Evolutionary conservation across 2,888 invertebrate species (phyloP).

Genomic region (Synergus itoensis): DNA sequence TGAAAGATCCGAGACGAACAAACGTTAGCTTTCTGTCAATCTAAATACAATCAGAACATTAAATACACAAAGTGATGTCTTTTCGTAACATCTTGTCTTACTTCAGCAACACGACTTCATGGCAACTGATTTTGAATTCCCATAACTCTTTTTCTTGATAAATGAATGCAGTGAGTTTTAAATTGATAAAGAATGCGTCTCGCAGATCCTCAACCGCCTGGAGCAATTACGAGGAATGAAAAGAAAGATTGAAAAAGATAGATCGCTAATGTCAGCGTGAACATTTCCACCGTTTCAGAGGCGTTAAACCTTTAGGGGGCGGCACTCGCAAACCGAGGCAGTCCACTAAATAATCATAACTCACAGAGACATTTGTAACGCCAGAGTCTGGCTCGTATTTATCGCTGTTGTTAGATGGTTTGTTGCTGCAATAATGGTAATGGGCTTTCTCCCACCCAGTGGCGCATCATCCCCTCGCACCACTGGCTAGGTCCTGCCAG

Average conservation of each 20-base stretch:
- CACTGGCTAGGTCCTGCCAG: slow-evolving; percentile 65
- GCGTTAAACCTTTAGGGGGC: slow-evolving; percentile 13
- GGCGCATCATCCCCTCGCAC: slow-evolving; percentile 48
- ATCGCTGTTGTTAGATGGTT: slow-evolving; percentile 77
- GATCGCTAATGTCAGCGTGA: slow-evolving; percentile 32
- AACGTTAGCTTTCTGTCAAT: not conserved
- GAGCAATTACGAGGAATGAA: slow-evolving; percentile 31
- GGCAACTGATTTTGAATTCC: not conserved
- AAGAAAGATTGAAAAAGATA: slow-evolving; percentile 33
- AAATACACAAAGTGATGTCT: not conserved
- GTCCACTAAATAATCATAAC: slow-evolving; percentile 70
- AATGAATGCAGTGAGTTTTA: not conserved
- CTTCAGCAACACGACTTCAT: not conserved
- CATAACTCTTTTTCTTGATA: not conserved
- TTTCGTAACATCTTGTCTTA: not conserved
- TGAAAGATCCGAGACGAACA: not conserved
- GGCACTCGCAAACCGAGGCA: slow-evolving; percentile 38
- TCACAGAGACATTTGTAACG: slow-evolving; percentile 71
- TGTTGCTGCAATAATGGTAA: slow-evolving; percentile 77
- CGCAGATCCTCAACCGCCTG: not conserved
- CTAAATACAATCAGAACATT: not conserved
- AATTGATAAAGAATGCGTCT: slow-evolving; percentile 16
- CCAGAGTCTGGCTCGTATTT: slow-evolving; percentile 70
- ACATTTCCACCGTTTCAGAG: slow-evolving; percentile 6
- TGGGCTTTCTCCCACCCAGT: slow-evolving; percentile 67